Evolutionary conservation across 2,797 vertebrate species (phyloP), one percentile per base, ranked within the genome.

Genomic region (Momotus momota): DNA sequence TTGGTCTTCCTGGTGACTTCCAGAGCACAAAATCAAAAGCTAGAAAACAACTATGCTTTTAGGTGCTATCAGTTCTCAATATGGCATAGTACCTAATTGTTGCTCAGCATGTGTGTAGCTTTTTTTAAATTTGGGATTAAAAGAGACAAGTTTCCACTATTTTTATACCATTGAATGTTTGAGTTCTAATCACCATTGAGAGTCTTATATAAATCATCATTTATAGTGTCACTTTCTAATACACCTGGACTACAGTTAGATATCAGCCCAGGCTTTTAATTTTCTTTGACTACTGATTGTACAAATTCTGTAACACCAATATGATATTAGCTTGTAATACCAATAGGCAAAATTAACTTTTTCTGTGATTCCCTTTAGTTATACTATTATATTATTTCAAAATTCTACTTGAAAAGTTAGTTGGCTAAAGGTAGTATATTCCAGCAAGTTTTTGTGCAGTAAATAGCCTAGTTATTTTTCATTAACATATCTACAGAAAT

Each of bases 341-440:
- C 65, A 72, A 18, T 57, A 82, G 48, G 5, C 45, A 27, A 90
- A 78, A 41, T 55, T 29, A 41, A 5, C 31, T 8, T 17, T 46
- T 64, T 57, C 69, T 92, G 57, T 45, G 33, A 70, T 92, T 94
- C 57, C 69, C 54, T 86, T 96, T 70, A 94, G 66, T 70, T 65
- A 23, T 72, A n/a, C 40, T 62, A 86, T 61, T 71, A 62, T 2
- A 69, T 26, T 78, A 90, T 93, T 95, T 73, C 31, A 66, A 85
- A 74, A 16, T 25, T 5, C 23, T 46, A 13, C 17, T 78, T 93
- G 38, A 90, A 54, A 86, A 45, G 35, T 49, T 61, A 41, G 18
- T 49, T 78, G 23, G 31, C 17, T 71, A 55, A 72, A 92, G 29
- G 10, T 49, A 67, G 12, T 27, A 38, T 61, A 81, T 74, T 89